A percentile compares a stretch with the other conserved stretches of the same genome.
Evolutionary conservation across 2,797 vertebrate genomes (phyloP).

Genomic region (Scyliorhinus canicula): DNA sequence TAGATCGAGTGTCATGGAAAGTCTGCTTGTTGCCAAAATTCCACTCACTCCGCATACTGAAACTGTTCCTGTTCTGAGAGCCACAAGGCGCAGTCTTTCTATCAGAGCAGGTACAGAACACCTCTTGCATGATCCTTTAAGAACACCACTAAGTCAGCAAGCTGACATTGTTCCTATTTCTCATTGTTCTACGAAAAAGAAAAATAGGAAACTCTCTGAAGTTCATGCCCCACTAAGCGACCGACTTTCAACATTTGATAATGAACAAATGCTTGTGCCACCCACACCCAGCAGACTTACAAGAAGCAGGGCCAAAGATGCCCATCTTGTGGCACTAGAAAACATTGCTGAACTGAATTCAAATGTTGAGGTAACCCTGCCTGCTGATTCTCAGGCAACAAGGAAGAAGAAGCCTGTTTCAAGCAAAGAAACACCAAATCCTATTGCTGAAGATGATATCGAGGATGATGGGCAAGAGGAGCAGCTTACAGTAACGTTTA

Average conservation of each 20-base stretch:
- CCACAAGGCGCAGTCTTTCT: background rate
- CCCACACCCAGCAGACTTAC: conserved; percentile 46
- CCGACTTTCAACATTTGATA: conserved; percentile 44
- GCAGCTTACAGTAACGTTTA: background rate
- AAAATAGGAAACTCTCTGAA: conserved; percentile 48
- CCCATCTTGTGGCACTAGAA: background rate
- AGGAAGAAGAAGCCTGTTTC: background rate
- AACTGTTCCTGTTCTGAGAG: conserved; percentile 33
- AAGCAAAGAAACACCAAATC: conserved; percentile 3
- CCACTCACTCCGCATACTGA: conserved; percentile 42
- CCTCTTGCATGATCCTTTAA: background rate
- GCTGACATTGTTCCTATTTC: conserved; percentile 43
- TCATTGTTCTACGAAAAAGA: conserved; percentile 48
- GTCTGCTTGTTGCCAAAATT: conserved; percentile 36
- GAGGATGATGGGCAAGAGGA: conserved; percentile 39
- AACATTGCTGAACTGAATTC: conserved; percentile 29
- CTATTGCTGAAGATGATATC: background rate
- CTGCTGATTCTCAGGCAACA: background rate
- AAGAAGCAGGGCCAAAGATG: conserved; percentile 39
- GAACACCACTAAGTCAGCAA: background rate
- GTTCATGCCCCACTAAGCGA: conserved; percentile 49
- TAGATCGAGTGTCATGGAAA: conserved; percentile 38
- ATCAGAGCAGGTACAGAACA: conserved; percentile 36
- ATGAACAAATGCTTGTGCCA: conserved; percentile 45
- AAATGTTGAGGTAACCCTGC: conserved; percentile 20